Base-by-base conservation (phyloP, 2,888 invertebrate genomes). In the Creontiades dilutus region DNA sequence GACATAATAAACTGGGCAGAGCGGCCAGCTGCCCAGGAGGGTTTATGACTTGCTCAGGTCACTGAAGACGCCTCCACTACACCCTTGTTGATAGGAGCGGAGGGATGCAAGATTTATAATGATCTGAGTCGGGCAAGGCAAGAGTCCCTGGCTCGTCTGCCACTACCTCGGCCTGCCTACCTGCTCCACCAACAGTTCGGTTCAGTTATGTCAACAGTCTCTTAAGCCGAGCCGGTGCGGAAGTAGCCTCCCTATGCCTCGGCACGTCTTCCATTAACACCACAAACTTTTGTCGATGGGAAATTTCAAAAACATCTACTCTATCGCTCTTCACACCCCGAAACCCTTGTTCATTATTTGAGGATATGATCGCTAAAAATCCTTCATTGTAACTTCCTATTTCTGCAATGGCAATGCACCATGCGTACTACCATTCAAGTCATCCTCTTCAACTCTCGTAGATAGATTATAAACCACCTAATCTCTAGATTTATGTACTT, bases 41-140 rank as follows among this genome's bases (percentile, higher is more conserved):
- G 82, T 82, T 82, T 82, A 82, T 52, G 82, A 82, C 82, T 82
- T 52, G 82, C 82, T 82, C 82, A 52, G 82, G 82, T 52, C 82
- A 19, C 82, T 52, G 52, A 82, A 82, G 82, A 82, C 82, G 82
- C 82, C 82, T 82, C 52, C 27, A 48, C 82, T 82, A 82, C 82
- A 82, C 82, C 82, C 82, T 82, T 82, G 82, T 82, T 82, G 82
- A 82, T 82, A 82, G 82, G 82, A 82, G 27, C 55, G 82, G 23
- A 52, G 55, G 82, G 82, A 82, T 82, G 47, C 82, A 82, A 82
- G 82, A 82, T 82, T 82, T 82, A 82, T 82, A 82, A 82, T 82
- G 82, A 82, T 82, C 82, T 82, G 47, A 82, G 82, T 82, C 82
- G 27, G 27, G 82, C 68, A 48, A 52, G 82, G 52, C 23, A 13